Conservation (phyloP, 2,888 invertebrate genomes). For the Drosophila phalerata region DNA sequence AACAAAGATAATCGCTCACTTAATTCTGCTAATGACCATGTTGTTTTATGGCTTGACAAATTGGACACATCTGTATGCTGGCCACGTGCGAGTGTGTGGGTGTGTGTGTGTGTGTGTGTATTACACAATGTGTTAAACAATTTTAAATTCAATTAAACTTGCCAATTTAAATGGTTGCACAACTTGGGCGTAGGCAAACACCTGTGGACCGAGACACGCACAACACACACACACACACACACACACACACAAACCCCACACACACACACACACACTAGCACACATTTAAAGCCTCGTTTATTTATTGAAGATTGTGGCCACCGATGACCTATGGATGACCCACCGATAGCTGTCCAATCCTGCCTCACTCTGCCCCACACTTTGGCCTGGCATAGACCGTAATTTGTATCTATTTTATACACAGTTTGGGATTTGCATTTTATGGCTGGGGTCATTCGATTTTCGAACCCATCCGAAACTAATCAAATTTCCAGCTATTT, state of each 20-base stretch:
- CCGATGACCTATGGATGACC: conserved; percentile 38
- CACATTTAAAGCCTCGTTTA: conserved; percentile 29
- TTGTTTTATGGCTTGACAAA: conserved; percentile 45
- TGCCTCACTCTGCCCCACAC: background rate
- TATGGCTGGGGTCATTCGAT: conserved; percentile 55
- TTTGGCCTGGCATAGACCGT: conserved; percentile 34
- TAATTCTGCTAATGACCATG: conserved; percentile 42
- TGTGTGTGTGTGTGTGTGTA: background rate
- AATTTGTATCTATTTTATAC: conserved; percentile 62
- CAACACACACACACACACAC: background rate
- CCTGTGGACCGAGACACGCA: conserved; percentile 37
- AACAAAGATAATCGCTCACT: conserved; percentile 35
- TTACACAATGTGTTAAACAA: conserved; percentile 32
- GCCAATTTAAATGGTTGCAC: conserved; percentile 35
- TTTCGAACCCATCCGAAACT: conserved; percentile 59
- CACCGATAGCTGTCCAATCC: conserved; percentile 11
- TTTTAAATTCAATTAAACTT: conserved; percentile 58
- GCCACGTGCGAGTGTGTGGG: conserved; percentile 1
- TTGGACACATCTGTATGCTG: conserved; percentile 17
- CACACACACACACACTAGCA: conserved; percentile 6
- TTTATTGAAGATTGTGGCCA: conserved; percentile 45
- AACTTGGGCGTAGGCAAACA: conserved; percentile 45
- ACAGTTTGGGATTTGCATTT: conserved; percentile 60
- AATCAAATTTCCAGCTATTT: conserved; percentile 70
- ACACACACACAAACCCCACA: background rate